Evolutionary conservation across 2,113 vertebrate species (phyloP).

Genomic region (Crotophaga sulcirostris): DNA sequence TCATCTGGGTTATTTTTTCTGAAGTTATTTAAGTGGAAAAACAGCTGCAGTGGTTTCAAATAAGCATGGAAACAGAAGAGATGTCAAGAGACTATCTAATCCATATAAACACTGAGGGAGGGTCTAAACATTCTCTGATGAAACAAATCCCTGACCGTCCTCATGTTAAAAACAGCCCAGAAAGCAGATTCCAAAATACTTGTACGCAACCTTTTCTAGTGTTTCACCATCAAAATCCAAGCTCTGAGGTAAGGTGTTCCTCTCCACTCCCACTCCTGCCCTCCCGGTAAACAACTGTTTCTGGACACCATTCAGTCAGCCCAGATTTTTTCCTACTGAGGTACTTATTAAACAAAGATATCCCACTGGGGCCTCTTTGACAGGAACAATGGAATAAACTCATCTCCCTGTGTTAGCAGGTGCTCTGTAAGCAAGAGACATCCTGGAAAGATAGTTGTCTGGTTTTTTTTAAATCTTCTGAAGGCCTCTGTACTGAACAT

Average conservation of each 20-base stretch:
- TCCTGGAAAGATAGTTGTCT: not conserved
- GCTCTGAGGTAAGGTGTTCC: constrained; percentile 6
- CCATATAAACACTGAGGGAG: not conserved
- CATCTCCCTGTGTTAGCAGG: not conserved
- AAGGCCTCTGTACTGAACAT: not conserved
- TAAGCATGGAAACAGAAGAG: constrained; percentile 16
- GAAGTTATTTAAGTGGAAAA: constrained; percentile 41
- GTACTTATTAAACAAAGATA: not conserved
- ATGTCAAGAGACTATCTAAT: constrained; percentile 51
- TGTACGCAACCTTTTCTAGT: not conserved
- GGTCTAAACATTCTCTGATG: not conserved
- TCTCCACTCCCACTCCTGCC: not conserved
- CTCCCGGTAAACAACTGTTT: not conserved
- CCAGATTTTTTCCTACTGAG: constrained; percentile 31
- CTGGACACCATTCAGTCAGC: not conserved
- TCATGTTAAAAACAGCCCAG: not conserved
- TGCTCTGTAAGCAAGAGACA: not conserved
- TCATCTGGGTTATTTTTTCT: constrained; percentile 44
- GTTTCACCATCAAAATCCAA: not conserved
- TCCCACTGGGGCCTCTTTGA: not conserved
- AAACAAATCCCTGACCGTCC: not conserved
- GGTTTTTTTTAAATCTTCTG: not conserved
- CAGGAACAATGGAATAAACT: not conserved
- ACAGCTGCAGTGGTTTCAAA: constrained; percentile 46
- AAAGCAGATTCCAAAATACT: not conserved